Conservation (phyloP, 2,888 invertebrate species). For the Scrobipalpa costella region DNA sequence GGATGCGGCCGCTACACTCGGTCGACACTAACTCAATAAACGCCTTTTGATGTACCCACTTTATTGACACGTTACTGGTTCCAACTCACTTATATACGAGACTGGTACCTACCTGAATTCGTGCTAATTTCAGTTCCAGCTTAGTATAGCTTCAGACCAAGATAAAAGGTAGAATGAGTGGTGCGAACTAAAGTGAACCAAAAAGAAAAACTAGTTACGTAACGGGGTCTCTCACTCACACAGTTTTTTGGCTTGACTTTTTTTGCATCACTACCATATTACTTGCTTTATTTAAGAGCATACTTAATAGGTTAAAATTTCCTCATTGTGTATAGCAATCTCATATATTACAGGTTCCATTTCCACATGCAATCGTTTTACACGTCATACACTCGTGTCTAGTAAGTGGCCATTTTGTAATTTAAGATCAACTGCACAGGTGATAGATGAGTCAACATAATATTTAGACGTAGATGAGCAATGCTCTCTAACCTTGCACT, state of each 20-base stretch:
- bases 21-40: constrained; percentile 50
- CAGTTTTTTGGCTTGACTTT: no score
- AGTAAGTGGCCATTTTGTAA: not conserved
- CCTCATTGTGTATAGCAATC: no score
- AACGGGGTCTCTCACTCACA: no score
- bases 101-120: not conserved
- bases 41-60: constrained; percentile 42
- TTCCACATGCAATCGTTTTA: not conserved
- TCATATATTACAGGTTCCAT: no score
- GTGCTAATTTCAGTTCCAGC: not conserved
- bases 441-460: not conserved
- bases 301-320: no score
- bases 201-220: no score
- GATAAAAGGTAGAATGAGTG: not conserved
- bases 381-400: not conserved
- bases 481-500: constrained; percentile 21
- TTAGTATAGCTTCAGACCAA: not conserved
- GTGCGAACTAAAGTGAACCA: no score
- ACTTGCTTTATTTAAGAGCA: no score
- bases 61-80: constrained; percentile 53
- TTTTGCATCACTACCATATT: no score
- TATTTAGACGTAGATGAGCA: not conserved
- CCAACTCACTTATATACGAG: constrained; percentile 8
- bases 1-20: constrained; percentile 58
- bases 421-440: not conserved